phyloP scores from a whole-genome alignment of 2,888 invertebrate species.

The Temnothorax ravouxi region DNA sequence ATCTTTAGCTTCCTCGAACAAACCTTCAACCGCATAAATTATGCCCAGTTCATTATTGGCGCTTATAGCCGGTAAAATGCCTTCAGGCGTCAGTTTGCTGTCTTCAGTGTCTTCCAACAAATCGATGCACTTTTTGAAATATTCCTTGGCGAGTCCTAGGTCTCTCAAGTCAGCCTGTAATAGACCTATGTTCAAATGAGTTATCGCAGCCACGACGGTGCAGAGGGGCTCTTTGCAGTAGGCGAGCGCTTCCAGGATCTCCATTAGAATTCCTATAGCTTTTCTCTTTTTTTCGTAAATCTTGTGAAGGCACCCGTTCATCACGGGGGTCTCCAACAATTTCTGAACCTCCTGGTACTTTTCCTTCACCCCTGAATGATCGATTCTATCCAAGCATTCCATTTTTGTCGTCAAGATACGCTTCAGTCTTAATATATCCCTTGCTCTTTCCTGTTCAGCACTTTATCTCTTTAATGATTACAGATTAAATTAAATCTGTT shows the following conservation, averaged over 20 bases:
- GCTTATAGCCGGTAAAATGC: conserved; percentile 90
- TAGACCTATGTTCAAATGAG: conserved; percentile 92
- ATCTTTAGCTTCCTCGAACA: conserved; percentile 90
- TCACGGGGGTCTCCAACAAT: conserved; percentile 15
- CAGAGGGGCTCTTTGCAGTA: conserved; percentile 76
- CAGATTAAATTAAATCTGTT: neutral
- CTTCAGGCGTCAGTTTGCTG: conserved; percentile 88
- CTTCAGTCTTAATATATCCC: neutral
- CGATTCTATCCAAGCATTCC: neutral
- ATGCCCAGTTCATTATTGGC: conserved; percentile 94
- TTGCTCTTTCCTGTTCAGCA: neutral
- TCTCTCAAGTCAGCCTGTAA: conserved; percentile 94
- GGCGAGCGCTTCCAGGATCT: conserved; percentile 88
- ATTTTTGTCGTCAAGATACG: neutral
- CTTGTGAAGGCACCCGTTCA: conserved; percentile 29
- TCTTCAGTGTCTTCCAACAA: conserved; percentile 86
- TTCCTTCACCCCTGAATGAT: conserved; percentile 6
- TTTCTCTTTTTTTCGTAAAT: conserved; percentile 90
- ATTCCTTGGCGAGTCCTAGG: conserved; percentile 90
- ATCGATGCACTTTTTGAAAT: conserved; percentile 90
- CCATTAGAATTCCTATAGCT: conserved; percentile 90
- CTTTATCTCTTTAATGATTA: neutral
- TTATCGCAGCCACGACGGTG: conserved; percentile 89
- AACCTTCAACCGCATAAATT: conserved; percentile 90
- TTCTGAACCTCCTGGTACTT: conserved; percentile 48